Percentiles rank a stretch among this genome's conserved stretches.
phyloP scores from a whole-genome alignment of 2,113 vertebrate genomes.

The Mesitornis unicolor region DNA sequence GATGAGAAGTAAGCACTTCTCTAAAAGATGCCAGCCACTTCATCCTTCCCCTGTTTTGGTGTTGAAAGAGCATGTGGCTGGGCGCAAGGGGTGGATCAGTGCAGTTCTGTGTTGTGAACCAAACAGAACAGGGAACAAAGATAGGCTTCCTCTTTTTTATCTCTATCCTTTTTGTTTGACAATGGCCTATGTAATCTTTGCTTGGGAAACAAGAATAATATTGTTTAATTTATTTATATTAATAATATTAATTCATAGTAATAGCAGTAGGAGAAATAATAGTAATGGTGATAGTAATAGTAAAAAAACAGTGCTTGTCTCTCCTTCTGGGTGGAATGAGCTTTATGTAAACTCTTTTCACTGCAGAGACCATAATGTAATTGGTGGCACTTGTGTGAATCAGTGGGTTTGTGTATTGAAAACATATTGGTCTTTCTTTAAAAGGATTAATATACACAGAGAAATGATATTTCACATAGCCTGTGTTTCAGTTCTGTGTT shows the following conservation, averaged over 20 bases:
- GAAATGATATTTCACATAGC: background rate
- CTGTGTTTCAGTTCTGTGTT: background rate
- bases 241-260: background rate
- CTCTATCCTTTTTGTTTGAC: background rate
- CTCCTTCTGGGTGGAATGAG: background rate
- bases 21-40: background rate
- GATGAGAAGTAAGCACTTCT: background rate
- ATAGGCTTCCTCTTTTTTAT: background rate
- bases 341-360: background rate
- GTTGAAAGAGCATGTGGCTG: background rate
- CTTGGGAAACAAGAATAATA: background rate
- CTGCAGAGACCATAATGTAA: background rate
- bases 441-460: background rate
- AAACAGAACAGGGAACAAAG: background rate
- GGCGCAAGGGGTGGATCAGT: background rate
- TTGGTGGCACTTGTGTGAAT: background rate
- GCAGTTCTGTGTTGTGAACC: rapidly evolving
- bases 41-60: rapidly evolving
- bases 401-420: background rate
- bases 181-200: background rate
- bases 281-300: no score
- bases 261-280: background rate
- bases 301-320: background rate
- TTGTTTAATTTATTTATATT: background rate
- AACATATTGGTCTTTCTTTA: background rate